These are phyloP conservation scores for Spialia ferax DNA, from an alignment of 2,888 invertebrate species.

Conservation along the genomic window DNA sequence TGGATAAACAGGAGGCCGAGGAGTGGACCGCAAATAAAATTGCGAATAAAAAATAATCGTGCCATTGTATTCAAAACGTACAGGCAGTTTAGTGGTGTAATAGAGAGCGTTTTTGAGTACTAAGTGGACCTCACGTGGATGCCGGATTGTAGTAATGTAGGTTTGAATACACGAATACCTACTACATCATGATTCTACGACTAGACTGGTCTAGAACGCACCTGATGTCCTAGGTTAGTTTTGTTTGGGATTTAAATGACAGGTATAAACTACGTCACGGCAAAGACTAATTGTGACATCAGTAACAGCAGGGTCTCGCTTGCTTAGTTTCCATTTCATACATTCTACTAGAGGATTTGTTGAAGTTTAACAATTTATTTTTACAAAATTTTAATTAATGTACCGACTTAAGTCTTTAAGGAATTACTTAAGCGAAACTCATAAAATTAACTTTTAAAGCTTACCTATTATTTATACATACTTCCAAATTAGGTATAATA, in stretches of 20 bases:
- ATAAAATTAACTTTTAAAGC: too few relatives aligned
- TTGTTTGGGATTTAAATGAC: constrained; percentile 42
- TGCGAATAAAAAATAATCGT: constrained; percentile 65
- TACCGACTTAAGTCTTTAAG: too few relatives aligned
- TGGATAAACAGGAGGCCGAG: constrained; percentile 24
- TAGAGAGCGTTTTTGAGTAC: constrained; percentile 69
- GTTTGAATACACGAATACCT: too few relatives aligned
- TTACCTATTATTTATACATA: too few relatives aligned
- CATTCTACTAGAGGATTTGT: too few relatives aligned
- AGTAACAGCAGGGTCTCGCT: too few relatives aligned
- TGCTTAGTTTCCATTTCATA: too few relatives aligned
- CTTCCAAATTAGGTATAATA: too few relatives aligned
- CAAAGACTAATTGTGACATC: too few relatives aligned
- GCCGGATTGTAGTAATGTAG: constrained; percentile 41
- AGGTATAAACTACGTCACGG: not conserved
- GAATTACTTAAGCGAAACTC: too few relatives aligned
- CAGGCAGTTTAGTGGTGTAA: constrained; percentile 67
- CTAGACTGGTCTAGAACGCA: constrained; percentile 39
- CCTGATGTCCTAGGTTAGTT: constrained; percentile 53
- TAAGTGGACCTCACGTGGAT: constrained; percentile 77
- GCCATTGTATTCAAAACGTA: constrained; percentile 80
- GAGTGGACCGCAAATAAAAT: constrained; percentile 53
- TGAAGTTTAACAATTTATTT: too few relatives aligned
- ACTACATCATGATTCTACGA: constrained; percentile 15
- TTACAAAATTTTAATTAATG: too few relatives aligned